Evolutionary conservation across 1,140 invertebrate genomes (phyloP).

Genomic region (Hycleus cichorii): DNA sequence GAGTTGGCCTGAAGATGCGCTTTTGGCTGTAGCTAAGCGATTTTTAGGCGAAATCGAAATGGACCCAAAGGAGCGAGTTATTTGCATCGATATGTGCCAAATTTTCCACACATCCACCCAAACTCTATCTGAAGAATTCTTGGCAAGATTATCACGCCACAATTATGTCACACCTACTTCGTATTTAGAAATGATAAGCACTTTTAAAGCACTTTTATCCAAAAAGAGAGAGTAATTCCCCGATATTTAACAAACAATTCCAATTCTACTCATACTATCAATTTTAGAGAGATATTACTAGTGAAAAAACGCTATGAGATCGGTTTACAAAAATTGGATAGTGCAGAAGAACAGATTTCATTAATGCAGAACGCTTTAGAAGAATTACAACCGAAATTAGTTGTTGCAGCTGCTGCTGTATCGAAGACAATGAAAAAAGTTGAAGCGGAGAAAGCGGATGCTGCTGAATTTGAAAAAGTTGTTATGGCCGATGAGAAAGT

Average conservation of each 20-base stretch:
- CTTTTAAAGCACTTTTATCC: conserved; percentile 79
- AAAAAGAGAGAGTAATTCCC: conserved; percentile 57
- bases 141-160: conserved; percentile 60
- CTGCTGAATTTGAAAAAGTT: conserved; percentile 65
- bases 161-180: conserved; percentile 94
- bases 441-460: conserved; percentile 77
- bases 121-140: conserved; percentile 65
- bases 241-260: conserved; percentile 20
- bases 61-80: conserved; percentile 58
- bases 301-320: conserved; percentile 72
- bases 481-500: conserved; percentile 52
- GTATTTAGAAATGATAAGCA: conserved; percentile 86
- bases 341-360: conserved; percentile 73
- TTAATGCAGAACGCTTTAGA: conserved; percentile 81
- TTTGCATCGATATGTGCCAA: conserved; percentile 83
- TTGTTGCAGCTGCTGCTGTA: conserved; percentile 76
- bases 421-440: conserved; percentile 70
- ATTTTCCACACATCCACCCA: conserved; percentile 83
- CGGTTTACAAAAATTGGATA: conserved; percentile 79
- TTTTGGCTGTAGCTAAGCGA: conserved; percentile 81
- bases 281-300: conserved; percentile 51
- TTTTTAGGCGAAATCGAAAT: conserved; percentile 84
- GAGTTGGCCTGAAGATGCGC: conserved; percentile 89
- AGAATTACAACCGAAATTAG: conserved; percentile 79
- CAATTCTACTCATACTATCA: neutral